Evolutionary conservation across 2,888 invertebrate genomes (phyloP), one percentile per base, ranked within the genome.

Genomic region (Oscheius sp.): DNA sequence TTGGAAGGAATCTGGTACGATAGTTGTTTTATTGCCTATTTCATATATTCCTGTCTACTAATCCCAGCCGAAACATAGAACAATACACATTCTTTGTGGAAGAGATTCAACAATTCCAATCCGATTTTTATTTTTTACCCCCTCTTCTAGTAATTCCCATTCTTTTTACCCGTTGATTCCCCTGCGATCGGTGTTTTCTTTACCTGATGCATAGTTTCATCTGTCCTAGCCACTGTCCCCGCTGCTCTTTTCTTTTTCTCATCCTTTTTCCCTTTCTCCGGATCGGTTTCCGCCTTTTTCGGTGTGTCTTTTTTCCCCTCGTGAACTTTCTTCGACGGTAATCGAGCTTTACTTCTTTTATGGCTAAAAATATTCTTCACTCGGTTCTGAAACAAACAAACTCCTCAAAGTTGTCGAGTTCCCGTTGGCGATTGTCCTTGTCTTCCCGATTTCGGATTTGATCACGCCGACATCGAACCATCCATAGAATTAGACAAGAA

Each of bases 391-490:
- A 41, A 45, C 6, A 25, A 55, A 61, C 52, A 21, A 18, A 72
- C 72, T 64, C 64, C 52, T 73, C 75, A 29, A 78, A 80, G 21
- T 76, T 63, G 23, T 78, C 75, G 49, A 77, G 23, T 18, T 80
- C 78, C 16, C 73, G 49, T 59, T 74, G 78, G 23, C 76, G 72
- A 27, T 78, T 76, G 16, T 78, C 59, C 27, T 73, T 75, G 23
- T 76, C 78, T 49, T 80, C 78, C 21, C 46, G 61, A 13, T 75
- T 74, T 18, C 75, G 70, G 45, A 77, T 43, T 18, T 76, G 73
- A 71, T 80, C 77, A 23, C 74, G 43, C n/a, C 80, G 73, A 63
- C 80, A 80, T 21, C 80, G 69, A n/a, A 78, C 76, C 73, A 78
- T 70, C 80, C 80, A 80, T 18, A 80, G 49, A 35, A 73, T 72